These are phyloP conservation scores for Didymodactylos carnosus DNA, from an alignment of 2,888 invertebrate species.

Conservation along the genomic window DNA sequence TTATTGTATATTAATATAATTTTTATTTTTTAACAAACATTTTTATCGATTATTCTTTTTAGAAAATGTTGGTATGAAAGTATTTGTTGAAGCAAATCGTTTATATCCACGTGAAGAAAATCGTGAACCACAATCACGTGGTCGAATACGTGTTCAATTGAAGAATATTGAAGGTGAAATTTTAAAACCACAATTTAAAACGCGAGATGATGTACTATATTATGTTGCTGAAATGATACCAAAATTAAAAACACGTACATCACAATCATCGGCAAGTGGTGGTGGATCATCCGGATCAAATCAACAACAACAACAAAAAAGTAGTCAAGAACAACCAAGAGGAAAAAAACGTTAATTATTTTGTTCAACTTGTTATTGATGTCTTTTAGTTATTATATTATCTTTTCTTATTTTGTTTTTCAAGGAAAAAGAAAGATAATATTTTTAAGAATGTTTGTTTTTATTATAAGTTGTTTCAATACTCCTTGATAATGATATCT, in stretches of 20 bases:
- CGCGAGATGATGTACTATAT: conserved; percentile 51
- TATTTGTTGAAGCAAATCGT: conserved; percentile 63
- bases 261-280: neutral
- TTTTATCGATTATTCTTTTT: neutral
- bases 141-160: conserved; percentile 73
- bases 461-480: too few species aligned
- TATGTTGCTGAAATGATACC: conserved; percentile 67
- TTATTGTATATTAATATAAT: neutral
- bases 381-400: too few species aligned
- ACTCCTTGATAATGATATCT: too few species aligned
- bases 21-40: neutral
- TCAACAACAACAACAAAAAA: neutral
- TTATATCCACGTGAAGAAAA: conserved; percentile 71
- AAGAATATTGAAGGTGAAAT: conserved; percentile 68
- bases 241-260: conserved; percentile 54
- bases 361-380: too few species aligned
- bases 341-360: neutral
- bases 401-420: too few species aligned
- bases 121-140: conserved; percentile 54
- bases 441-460: too few species aligned
- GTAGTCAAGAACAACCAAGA: neutral
- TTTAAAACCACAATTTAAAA: conserved; percentile 49
- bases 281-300: too few species aligned
- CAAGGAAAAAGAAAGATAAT: too few species aligned
- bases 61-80: conserved; percentile 55